These are phyloP conservation scores for Platyura marginata DNA, from an alignment of 1,140 invertebrate species.

Conservation along the genomic window DNA sequence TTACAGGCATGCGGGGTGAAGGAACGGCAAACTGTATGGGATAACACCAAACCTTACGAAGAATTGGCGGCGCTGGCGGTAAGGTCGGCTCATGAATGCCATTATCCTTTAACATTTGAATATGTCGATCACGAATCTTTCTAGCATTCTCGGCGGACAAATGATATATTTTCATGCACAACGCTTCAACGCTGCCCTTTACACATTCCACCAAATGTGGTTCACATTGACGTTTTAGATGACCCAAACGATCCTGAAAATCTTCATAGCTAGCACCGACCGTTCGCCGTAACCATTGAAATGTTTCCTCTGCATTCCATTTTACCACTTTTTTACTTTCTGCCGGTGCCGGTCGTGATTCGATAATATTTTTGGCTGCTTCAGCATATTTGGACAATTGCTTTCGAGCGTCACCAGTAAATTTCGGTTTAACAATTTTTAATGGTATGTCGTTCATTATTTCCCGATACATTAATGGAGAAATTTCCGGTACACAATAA, in stretches of 20 bases:
- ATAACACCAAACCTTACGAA: constrained; percentile 87
- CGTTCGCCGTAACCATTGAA: constrained; percentile 84
- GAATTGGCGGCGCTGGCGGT: constrained; percentile 43
- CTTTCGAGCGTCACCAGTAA: constrained; percentile 88
- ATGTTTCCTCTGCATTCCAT: constrained; percentile 96
- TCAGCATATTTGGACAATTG: constrained; percentile 89
- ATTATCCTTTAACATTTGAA: constrained; percentile 68
- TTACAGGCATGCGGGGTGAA: constrained; percentile 60
- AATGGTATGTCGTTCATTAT: constrained; percentile 98
- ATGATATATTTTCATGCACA: constrained; percentile 88
- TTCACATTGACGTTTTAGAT: constrained; percentile 70
- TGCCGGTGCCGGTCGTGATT: constrained; percentile 75
- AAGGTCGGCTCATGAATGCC: constrained; percentile 56
- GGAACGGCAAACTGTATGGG: constrained; percentile 78
- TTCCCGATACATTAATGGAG: constrained; percentile 87
- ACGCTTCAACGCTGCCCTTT: constrained; percentile 84
- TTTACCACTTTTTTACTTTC: constrained; percentile 94
- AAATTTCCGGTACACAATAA: constrained; percentile 81
- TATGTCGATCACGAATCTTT: constrained; percentile 77
- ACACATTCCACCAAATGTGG: constrained; percentile 87
- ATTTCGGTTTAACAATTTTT: constrained; percentile 85
- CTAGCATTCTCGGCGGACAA: constrained; percentile 79
- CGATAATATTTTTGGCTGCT: constrained; percentile 92
- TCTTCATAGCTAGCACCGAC: constrained; percentile 93
- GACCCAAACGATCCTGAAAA: constrained; percentile 57